phyloP scores from a whole-genome alignment of 1,140 invertebrate genomes.

The Spodoptera frugiperda region DNA sequence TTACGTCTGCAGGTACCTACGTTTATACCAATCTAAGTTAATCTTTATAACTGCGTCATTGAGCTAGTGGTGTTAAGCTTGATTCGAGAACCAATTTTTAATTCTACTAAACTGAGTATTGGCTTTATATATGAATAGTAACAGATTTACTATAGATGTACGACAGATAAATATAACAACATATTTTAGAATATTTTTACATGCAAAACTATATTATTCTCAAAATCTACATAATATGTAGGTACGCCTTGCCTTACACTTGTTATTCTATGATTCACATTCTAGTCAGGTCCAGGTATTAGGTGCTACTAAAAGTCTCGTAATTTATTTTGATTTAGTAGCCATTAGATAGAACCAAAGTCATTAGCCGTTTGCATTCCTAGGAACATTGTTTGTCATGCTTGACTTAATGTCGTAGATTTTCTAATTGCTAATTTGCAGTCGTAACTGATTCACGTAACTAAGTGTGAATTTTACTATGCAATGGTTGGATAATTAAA shows the following conservation, averaged over 20 bases:
- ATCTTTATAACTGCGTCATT: neutral
- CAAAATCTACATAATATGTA: no score
- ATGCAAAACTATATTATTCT: no score
- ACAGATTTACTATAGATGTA: no score
- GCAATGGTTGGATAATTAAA: neutral
- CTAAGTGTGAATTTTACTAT: neutral
- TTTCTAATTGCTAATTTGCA: constrained; percentile 34
- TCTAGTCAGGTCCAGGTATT: no score
- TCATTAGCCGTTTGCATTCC: constrained; percentile 22
- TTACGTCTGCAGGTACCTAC: neutral
- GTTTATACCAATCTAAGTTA: neutral
- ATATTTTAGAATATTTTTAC: no score
- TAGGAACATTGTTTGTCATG: constrained; percentile 26
- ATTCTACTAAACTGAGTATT: no score
- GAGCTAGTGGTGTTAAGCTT: no score
- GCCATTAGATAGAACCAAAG: neutral
- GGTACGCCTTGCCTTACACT: no score
- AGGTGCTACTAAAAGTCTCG: neutral
- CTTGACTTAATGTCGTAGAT: constrained; percentile 18
- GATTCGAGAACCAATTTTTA: no score
- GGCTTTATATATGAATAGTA: no score
- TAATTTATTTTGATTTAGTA: neutral
- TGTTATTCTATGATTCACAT: no score
- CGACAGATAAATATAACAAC: no score
- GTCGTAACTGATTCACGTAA: constrained; percentile 38